Evolutionary conservation across 2,113 vertebrate genomes (phyloP).

Genomic region (Bettongia penicillata): DNA sequence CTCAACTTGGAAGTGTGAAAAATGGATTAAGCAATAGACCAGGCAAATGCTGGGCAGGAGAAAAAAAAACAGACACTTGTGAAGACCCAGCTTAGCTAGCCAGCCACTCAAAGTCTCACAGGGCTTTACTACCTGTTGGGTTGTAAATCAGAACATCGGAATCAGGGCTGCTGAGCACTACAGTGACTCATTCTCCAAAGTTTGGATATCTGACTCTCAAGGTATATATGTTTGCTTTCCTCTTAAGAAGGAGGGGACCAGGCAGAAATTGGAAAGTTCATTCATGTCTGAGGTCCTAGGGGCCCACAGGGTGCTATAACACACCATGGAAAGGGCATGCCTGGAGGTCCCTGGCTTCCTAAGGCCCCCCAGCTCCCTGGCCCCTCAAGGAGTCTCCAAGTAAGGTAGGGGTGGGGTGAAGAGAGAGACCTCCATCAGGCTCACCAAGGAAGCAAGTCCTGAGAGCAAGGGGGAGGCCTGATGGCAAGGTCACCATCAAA

Average conservation of each 20-base stretch:
- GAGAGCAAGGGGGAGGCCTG: neutral
- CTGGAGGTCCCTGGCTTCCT: neutral
- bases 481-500: slow-evolving; percentile 48
- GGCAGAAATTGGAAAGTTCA: neutral
- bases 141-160: neutral
- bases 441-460: neutral
- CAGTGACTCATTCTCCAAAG: slow-evolving; percentile 5
- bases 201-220: neutral
- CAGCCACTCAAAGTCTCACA: neutral
- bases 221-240: neutral
- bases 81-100: neutral
- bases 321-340: neutral
- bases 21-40: slow-evolving; percentile 32
- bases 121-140: slow-evolving; percentile 65
- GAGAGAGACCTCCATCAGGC: neutral
- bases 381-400: neutral
- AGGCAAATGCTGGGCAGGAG: accelerated
- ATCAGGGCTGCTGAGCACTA: neutral
- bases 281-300: neutral
- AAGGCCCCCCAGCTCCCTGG: slow-evolving; percentile 11
- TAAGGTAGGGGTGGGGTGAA: too few species aligned
- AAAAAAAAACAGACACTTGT: neutral
- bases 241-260: neutral
- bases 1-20: slow-evolving; percentile 40
- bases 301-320: neutral